Conservation (phyloP, 2,888 invertebrate genomes). For the Eumacrocentrus americanus region DNA sequence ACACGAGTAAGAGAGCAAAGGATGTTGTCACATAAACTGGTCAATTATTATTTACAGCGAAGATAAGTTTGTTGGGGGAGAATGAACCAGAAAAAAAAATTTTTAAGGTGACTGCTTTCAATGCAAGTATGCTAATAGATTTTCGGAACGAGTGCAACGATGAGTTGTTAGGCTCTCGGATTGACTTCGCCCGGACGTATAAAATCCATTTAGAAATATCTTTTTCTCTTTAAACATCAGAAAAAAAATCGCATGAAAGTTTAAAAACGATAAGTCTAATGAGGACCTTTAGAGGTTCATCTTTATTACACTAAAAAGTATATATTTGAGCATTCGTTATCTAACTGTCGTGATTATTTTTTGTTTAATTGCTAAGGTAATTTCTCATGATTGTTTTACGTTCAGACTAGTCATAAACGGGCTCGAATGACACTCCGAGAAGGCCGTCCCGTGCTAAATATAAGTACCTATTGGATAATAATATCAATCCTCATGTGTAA, state of each 20-base stretch:
- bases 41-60: slow-evolving; percentile 37
- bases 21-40: slow-evolving; percentile 33
- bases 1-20: slow-evolving; percentile 65
- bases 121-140: slow-evolving; percentile 7
- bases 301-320: not conserved
- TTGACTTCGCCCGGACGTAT: not conserved
- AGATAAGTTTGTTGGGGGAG: slow-evolving; percentile 1
- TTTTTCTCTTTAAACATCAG: not conserved
- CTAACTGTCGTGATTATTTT: not conserved
- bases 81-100: not conserved
- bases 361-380: too few relatives aligned
- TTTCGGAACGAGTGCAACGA: not conserved
- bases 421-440: slow-evolving; percentile 4
- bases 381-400: not conserved
- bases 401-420: slow-evolving; percentile 15
- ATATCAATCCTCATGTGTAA: slow-evolving; percentile 44
- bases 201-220: not conserved
- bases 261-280: not conserved
- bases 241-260: not conserved
- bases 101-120: slow-evolving; percentile 13
- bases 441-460: not conserved
- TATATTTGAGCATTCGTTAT: not conserved
- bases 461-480: not conserved
- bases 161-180: not conserved
- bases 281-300: not conserved